phyloP scores from a whole-genome alignment of 2,113 vertebrate species.

The Labeo catla region DNA sequence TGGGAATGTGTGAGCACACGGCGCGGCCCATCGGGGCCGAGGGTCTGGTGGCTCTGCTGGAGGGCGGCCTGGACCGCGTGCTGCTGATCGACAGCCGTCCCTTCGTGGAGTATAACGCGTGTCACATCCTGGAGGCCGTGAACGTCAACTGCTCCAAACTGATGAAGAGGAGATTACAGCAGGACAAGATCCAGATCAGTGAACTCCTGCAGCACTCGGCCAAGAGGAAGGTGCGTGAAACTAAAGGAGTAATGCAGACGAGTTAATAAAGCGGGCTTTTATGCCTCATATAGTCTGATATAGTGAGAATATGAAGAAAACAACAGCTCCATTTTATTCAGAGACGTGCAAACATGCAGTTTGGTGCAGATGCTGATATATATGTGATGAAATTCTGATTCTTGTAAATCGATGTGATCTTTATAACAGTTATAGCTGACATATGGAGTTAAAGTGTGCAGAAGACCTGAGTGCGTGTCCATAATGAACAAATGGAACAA shows the following conservation, averaged over 20 bases:
- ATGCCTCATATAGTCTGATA: too few relatives aligned
- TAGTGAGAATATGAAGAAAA: too few relatives aligned
- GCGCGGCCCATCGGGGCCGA: conserved; percentile 80
- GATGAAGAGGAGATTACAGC: conserved; percentile 95
- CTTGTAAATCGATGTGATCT: too few relatives aligned
- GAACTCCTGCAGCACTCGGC: conserved; percentile 95
- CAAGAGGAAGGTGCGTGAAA: conserved; percentile 84
- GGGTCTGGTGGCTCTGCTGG: conserved; percentile 89
- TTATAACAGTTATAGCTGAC: too few relatives aligned
- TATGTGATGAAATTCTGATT: too few relatives aligned
- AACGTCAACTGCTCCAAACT: conserved; percentile 98
- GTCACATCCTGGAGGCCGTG: conserved; percentile 93
- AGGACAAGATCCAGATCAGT: conserved; percentile 92
- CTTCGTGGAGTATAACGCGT: conserved; percentile 93
- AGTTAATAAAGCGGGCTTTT: too few relatives aligned
- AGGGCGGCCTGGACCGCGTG: conserved; percentile 85
- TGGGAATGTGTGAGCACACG: conserved; percentile 76
- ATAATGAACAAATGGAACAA: background rate
- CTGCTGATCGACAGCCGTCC: conserved; percentile 94
- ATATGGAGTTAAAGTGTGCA: too few relatives aligned
- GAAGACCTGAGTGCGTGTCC: background rate
- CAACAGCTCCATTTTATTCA: too few relatives aligned
- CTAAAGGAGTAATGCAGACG: too few relatives aligned
- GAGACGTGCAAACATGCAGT: too few relatives aligned
- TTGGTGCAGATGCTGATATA: too few relatives aligned